phyloP scores from a whole-genome alignment of 2,797 vertebrate genomes.

The Steatocranus sp. region DNA sequence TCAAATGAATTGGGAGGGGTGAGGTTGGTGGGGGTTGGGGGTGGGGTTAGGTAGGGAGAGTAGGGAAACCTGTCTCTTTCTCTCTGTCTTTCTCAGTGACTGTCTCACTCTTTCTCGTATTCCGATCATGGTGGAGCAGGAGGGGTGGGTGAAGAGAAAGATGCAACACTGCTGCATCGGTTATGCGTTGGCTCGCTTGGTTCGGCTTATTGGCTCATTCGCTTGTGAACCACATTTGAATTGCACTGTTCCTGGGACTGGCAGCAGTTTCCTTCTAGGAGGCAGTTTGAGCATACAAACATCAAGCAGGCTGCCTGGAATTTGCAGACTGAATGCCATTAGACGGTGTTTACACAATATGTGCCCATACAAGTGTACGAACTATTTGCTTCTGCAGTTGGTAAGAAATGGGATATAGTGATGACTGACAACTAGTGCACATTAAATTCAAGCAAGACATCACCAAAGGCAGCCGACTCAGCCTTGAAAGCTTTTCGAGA shows the following conservation, averaged over 20 bases:
- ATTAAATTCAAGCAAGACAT: not conserved
- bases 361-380: slow-evolving; percentile 6
- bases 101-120: not conserved
- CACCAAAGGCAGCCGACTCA: not conserved
- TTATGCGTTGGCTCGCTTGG: slow-evolving; percentile 18
- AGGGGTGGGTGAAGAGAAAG: slow-evolving; percentile 8
- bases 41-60: not conserved
- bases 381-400: slow-evolving; percentile 7
- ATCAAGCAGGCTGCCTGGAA: slow-evolving; percentile 31
- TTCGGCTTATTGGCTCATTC: slow-evolving; percentile 17
- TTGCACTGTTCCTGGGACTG: slow-evolving; percentile 16
- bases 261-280: slow-evolving; percentile 12
- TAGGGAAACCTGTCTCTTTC: slow-evolving; percentile 3
- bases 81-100: not conserved
- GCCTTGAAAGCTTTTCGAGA: not conserved
- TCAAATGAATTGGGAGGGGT: slow-evolving; percentile 37
- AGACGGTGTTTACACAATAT: slow-evolving; percentile 33
- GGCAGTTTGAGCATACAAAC: slow-evolving; percentile 43
- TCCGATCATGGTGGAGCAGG: slow-evolving; percentile 8
- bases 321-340: slow-evolving; percentile 29
- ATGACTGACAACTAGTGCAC: slow-evolving; percentile 7
- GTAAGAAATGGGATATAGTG: not conserved
- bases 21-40: not conserved
- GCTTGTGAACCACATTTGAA: slow-evolving; percentile 50
- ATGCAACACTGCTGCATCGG: slow-evolving; percentile 31